A percentile compares a stretch with the other conserved stretches of the same genome.
Evolutionary conservation across 2,888 invertebrate genomes (phyloP).

Genomic region (Oscheius onirici): DNA sequence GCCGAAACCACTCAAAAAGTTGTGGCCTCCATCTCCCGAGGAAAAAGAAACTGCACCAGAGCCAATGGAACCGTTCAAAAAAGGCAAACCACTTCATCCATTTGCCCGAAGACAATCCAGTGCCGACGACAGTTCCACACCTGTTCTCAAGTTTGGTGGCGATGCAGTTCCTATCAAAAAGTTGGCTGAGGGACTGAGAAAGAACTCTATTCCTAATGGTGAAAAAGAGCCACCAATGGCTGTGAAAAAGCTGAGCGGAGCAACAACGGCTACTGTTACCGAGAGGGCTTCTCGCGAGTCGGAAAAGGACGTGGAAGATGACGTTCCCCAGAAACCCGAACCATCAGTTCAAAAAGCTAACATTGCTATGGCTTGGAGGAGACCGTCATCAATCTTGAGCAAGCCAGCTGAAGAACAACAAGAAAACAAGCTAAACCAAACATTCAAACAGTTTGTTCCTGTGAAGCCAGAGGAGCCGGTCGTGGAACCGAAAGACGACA

Average conservation of each 20-base stretch:
- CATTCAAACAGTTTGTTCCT: not conserved
- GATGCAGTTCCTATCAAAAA: slow-evolving; percentile 12
- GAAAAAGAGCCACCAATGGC: not conserved
- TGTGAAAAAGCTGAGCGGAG: slow-evolving; percentile 16
- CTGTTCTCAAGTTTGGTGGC: slow-evolving; percentile 25
- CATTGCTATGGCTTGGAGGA: slow-evolving; percentile 16
- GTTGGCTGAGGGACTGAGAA: slow-evolving; percentile 4
- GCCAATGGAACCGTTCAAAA: slow-evolving; percentile 41
- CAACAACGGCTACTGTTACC: slow-evolving; percentile 13
- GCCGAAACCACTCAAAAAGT: slow-evolving; percentile 15
- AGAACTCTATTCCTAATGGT: not conserved
- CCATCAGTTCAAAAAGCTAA: slow-evolving; percentile 1
- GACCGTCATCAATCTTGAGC: slow-evolving; percentile 1
- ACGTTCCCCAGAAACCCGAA: not conserved
- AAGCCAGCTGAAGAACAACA: slow-evolving; percentile 5
- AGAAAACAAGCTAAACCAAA: not conserved
- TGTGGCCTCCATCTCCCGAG: slow-evolving; percentile 2
- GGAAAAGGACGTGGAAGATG: slow-evolving; percentile 11
- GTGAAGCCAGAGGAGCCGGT: not conserved
- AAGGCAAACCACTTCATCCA: slow-evolving; percentile 34
- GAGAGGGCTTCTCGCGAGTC: slow-evolving; percentile 19
- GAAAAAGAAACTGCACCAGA: slow-evolving; percentile 25
- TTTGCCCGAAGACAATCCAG: slow-evolving; percentile 28
- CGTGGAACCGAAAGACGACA: slow-evolving; percentile 11
- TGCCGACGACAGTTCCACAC: slow-evolving; percentile 32